Evolutionary conservation across 2,113 vertebrate genomes (phyloP), one percentile per base, ranked within the genome.

Genomic region (Charina bottae): DNA sequence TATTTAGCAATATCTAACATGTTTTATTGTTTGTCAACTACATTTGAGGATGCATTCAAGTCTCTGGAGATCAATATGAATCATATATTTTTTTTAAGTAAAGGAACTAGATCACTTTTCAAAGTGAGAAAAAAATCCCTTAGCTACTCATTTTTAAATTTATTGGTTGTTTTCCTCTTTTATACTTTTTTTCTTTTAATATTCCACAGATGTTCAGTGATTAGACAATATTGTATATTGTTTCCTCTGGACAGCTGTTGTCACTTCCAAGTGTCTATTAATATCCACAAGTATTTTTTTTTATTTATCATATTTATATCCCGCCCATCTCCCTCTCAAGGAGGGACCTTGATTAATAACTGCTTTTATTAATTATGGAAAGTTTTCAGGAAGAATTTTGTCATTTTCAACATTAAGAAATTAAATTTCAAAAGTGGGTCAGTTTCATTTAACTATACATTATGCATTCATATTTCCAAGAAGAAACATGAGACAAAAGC

Each of bases 401-500:
- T 95, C 88, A 19, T 26, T 83, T 72, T 46, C 83, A 92, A 93
- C 95, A 92, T 93, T 15, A 89, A 60, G 49, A 91, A 92, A 93
- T 97, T 96, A 91, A 91, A 93, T 96, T 96, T 95, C 94, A 92
- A 92, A 93, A 94, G 54, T 92, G 60, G 0, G 3, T 84, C 92
- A 92, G 42, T 85, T 90, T 91, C 62, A 55, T 92, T 95, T 92
- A 78, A 60, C 17, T 85, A 95, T 96, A 92, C 72, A 84, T 23
- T 60, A 83, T 62, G n/a, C 13, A 93, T 91, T 94, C 84, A 84
- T 85, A 93, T 94, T 93, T 87, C 26, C 89, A 90, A 72, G 89
- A 89, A 93, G 90, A 93, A 95, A 72, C 12, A 68, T 28, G 53
- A 42, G 87, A 84, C 93, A 93, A 94, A 93, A 91, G 0, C 86